phyloP scores from a whole-genome alignment of 1,140 invertebrate genomes.

The Zaprionus tsacasi region DNA sequence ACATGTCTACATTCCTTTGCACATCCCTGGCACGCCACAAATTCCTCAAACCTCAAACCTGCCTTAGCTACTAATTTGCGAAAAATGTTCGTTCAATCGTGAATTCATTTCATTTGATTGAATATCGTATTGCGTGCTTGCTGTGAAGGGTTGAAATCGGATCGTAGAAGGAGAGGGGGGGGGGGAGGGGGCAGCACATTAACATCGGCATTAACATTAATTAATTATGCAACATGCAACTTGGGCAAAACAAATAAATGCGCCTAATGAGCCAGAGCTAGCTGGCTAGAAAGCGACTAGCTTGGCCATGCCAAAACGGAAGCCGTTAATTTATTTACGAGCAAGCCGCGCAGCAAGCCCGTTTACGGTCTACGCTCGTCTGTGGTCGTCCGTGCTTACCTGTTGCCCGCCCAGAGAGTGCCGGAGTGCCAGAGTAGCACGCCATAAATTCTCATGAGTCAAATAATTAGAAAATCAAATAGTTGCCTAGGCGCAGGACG shows the following conservation, averaged over 20 bases:
- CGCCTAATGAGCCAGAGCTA: slow-evolving; percentile 53
- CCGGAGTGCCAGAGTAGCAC: no score
- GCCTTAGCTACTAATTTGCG: slow-evolving; percentile 7
- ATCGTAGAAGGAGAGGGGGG: background rate
- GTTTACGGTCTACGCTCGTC: slow-evolving; percentile 4
- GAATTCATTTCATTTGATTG: slow-evolving; percentile 12
- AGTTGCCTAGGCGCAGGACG: slow-evolving; percentile 17
- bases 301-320: background rate
- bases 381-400: slow-evolving; percentile 32
- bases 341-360: slow-evolving; percentile 7
- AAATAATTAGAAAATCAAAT: slow-evolving; percentile 82
- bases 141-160: background rate
- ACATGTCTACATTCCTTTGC: background rate
- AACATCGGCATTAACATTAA: slow-evolving; percentile 8
- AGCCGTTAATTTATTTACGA: slow-evolving; percentile 66
- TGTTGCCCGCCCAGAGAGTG: slow-evolving; percentile 54
- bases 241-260: slow-evolving; percentile 61
- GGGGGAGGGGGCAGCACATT: background rate
- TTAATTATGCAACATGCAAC: slow-evolving; percentile 51
- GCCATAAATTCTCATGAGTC: slow-evolving; percentile 76
- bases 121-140: slow-evolving; percentile 3
- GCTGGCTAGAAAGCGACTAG: background rate
- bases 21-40: background rate
- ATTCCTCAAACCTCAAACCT: background rate
- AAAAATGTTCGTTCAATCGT: slow-evolving; percentile 15